Conservation (phyloP, 2,113 vertebrate species). For the Onychostoma macrolepis region DNA sequence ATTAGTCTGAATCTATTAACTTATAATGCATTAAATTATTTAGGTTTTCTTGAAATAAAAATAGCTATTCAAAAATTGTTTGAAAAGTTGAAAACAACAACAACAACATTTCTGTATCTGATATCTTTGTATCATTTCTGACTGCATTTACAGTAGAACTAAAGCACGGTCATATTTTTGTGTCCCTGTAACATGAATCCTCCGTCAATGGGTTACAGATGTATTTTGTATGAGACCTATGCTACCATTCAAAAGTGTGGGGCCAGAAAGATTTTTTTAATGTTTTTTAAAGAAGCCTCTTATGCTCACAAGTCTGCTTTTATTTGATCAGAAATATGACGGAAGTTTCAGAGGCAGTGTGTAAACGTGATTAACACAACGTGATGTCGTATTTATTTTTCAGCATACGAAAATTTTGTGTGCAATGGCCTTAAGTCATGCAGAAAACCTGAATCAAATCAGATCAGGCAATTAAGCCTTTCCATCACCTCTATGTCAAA, state of each 20-base stretch:
- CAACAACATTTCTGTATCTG: too few species aligned
- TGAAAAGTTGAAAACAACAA: not conserved
- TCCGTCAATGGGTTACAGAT: not conserved
- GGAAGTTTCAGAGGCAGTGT: too few species aligned
- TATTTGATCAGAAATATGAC: not conserved
- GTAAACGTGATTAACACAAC: too few species aligned
- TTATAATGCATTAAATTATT: not conserved
- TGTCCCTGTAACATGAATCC: not conserved
- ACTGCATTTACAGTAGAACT: not conserved
- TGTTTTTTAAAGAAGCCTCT: not conserved
- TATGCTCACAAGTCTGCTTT: not conserved
- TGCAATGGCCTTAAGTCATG: not conserved
- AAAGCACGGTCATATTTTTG: not conserved
- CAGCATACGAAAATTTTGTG: too few species aligned
- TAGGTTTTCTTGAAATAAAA: not conserved
- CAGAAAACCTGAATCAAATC: not conserved
- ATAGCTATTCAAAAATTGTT: not conserved
- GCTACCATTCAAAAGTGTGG: not conserved
- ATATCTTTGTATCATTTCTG: not conserved
- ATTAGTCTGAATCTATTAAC: not conserved
- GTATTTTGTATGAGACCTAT: not conserved
- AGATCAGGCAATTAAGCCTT: conserved; percentile 14
- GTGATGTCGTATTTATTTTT: too few species aligned
- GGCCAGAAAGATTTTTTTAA: not conserved
- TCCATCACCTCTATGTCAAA: not conserved